Percentiles rank a stretch among this genome's conserved stretches.
Conservation (phyloP, 1,140 invertebrate species). For the Trigoniulus corallinus region DNA sequence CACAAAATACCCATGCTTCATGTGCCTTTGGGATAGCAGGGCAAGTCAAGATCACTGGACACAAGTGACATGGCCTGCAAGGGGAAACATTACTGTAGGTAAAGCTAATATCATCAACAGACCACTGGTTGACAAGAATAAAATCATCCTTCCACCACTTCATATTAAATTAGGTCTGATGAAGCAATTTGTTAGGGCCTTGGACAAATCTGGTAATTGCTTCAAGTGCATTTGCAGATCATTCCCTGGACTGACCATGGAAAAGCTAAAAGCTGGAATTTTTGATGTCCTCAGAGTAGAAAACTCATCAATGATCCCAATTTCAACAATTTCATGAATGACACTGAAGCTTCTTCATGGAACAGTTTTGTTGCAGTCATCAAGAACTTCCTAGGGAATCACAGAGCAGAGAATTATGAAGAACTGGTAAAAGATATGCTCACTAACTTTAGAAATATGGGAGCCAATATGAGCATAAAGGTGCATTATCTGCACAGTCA, state of each 20-base stretch:
- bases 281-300: neutral
- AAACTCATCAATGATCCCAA: neutral
- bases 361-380: conserved; percentile 1
- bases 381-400: neutral
- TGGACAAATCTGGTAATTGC: conserved; percentile 8
- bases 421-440: neutral
- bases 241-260: conserved; percentile 5
- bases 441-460: no score
- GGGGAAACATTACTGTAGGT: conserved; percentile 6
- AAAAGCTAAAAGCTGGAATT: conserved; percentile 2
- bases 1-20: conserved; percentile 15
- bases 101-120: conserved; percentile 6
- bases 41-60: conserved; percentile 11
- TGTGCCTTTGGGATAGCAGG: conserved; percentile 16
- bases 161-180: no score
- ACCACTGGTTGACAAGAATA: conserved; percentile 9
- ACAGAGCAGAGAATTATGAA: neutral
- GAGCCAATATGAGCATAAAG: no score
- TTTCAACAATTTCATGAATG: neutral
- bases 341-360: conserved; percentile 1
- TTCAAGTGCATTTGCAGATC: conserved; percentile 5
- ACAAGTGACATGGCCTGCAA: conserved; percentile 10
- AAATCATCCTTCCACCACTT: conserved; percentile 11
- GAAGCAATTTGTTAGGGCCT: no score
- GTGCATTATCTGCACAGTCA: no score